phyloP scores from a whole-genome alignment of 1,140 invertebrate genomes.

The Drosophila melanogaster region DNA sequence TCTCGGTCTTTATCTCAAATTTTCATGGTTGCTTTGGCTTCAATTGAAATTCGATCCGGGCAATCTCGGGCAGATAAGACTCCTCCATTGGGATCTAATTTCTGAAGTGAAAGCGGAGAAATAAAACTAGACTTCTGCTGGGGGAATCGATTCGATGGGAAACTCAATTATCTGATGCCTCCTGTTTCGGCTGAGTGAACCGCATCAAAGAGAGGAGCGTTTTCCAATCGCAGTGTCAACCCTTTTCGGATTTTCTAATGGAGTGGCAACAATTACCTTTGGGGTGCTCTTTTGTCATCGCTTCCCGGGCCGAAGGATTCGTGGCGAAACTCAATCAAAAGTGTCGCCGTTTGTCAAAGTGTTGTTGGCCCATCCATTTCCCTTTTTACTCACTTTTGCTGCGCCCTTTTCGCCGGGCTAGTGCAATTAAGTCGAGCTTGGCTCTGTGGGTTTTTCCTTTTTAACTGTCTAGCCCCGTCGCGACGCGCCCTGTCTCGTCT shows the following conservation, averaged over 20 bases:
- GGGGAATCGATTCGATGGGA: constrained; percentile 36
- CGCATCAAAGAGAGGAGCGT: constrained; percentile 41
- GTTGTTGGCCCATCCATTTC: constrained; percentile 5
- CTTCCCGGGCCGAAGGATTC: constrained; percentile 34
- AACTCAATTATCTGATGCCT: constrained; percentile 53
- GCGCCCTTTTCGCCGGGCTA: constrained; percentile 22
- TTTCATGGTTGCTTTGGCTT: constrained; percentile 37
- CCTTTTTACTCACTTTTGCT: not conserved
- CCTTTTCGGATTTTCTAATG: constrained; percentile 28
- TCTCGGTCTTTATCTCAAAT: constrained; percentile 20
- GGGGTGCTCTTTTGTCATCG: constrained; percentile 62
- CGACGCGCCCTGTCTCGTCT: constrained; percentile 65
- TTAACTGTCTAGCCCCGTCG: constrained; percentile 29
- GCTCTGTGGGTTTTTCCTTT: constrained; percentile 76
- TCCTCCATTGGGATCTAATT: constrained; percentile 24
- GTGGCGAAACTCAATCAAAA: constrained; percentile 80
- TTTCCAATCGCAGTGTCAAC: constrained; percentile 25
- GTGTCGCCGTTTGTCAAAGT: constrained; percentile 70
- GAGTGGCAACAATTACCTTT: constrained; percentile 65
- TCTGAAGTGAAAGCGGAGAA: constrained; percentile 32
- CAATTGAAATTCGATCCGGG: constrained; percentile 44
- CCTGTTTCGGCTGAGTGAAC: constrained; percentile 39
- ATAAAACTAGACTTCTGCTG: constrained; percentile 22
- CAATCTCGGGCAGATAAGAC: constrained; percentile 39
- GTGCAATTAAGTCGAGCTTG: constrained; percentile 73